These are phyloP conservation scores for Montifringilla adamsi DNA, from an alignment of 2,113 vertebrate species.

Conservation along the genomic window DNA sequence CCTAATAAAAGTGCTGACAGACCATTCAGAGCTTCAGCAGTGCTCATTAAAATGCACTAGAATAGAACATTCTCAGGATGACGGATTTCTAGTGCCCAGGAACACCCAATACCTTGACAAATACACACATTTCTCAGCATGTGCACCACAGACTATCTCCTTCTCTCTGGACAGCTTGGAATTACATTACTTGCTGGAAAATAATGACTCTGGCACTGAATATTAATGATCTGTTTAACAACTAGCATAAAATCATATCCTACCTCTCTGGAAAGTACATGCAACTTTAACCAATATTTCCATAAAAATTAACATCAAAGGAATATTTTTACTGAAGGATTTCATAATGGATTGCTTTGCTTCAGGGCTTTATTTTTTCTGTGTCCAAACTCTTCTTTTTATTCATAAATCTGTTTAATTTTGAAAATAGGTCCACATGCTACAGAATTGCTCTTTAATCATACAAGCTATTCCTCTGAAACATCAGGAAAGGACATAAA, in stretches of 20 bases:
- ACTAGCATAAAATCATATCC: slow-evolving; percentile 5
- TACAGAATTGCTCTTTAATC: background rate
- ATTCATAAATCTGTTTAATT: background rate
- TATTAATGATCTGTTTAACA: slow-evolving; percentile 51
- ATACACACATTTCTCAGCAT: background rate
- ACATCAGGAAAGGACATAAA: background rate
- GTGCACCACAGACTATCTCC: background rate
- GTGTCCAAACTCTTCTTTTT: background rate
- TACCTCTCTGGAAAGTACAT: background rate
- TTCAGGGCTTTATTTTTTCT: background rate
- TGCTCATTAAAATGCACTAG: slow-evolving; percentile 31
- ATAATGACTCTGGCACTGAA: background rate
- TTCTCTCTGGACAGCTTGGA: background rate
- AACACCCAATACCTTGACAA: slow-evolving; percentile 5
- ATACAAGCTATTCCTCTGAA: background rate
- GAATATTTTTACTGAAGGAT: background rate
- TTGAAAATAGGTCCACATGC: background rate
- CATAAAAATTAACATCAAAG: background rate
- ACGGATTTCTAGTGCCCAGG: background rate
- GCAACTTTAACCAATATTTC: background rate
- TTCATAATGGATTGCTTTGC: background rate
- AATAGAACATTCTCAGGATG: slow-evolving; percentile 5
- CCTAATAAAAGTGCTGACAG: slow-evolving; percentile 53
- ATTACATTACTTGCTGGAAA: slow-evolving; percentile 16
- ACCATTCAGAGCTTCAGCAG: slow-evolving; percentile 1